Evolutionary conservation across 2,888 invertebrate species (phyloP), one percentile per base, ranked within the genome.

Genomic region (Orthosia cruda): DNA sequence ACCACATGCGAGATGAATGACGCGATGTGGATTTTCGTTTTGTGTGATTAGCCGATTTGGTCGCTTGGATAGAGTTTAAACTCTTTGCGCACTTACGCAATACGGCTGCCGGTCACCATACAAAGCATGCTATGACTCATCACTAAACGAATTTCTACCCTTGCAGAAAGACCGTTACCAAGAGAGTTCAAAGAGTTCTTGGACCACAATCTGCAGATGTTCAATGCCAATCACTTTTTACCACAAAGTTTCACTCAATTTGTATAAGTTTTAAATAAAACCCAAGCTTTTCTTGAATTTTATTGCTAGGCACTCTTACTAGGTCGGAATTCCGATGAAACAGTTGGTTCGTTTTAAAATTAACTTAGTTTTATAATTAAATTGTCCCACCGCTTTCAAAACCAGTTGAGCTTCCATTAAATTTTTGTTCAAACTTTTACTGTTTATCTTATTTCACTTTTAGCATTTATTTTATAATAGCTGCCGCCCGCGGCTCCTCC

Each of bases 321-420:
- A 62, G 66, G 77, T 65, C 74, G 52, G 59, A 74, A 71, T 77
- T 77, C 65, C 75, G 81, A 84, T 78, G 74, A 80, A 87, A 74
- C 76, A 69, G 78, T 81, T 78, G 76, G 77, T 80, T 77, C 66
- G 49, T 78, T 78, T 69, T 71, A 66, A 77, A 84, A 79, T 81
- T 84, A 79, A 84, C 65, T 87, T 81, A 81, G 81, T 87, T 86
- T 78, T 74, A 78, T 81, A 81, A 87, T 81, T 85, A 81, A 77
- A 84, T 81, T 78, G 85, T 87, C 73, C 69, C 74, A 74, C 66
- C 76, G 74, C 78, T 78, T 80, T 81, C 71, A 77, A 85, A 85
- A 72, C 63, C 73, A 66, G 78, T 74, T 78, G 70, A 77, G 74
- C 55, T 87, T 70, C 74, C 67, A 79, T 84, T 81, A 71, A 71